A percentile compares a stretch with the other conserved stretches of the same genome.
Evolutionary conservation across 2,888 invertebrate species (phyloP).

Genomic region (Tetramorium bicarinatum): DNA sequence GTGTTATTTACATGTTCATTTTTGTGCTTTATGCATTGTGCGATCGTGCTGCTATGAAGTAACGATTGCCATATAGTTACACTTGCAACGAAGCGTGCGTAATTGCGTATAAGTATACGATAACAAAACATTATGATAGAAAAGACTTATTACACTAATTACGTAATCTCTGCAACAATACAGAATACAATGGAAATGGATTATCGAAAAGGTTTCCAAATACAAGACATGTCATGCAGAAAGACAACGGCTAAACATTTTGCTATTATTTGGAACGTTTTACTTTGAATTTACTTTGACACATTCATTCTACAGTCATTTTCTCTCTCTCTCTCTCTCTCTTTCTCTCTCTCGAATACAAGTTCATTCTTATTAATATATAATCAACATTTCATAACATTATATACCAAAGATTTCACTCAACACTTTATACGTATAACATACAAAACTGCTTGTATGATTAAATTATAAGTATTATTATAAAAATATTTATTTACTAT

Average conservation of each 20-base stretch:
- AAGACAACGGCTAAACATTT: slow-evolving; percentile 22
- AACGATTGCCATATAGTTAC: slow-evolving; percentile 64
- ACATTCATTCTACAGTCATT: neutral
- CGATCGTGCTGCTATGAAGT: slow-evolving; percentile 70
- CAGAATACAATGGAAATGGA: neutral
- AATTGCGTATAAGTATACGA: slow-evolving; percentile 58
- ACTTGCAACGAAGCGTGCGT: slow-evolving; percentile 72
- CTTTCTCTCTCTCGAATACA: neutral
- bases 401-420: neutral
- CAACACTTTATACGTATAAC: neutral
- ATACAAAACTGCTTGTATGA: slow-evolving; percentile 3
- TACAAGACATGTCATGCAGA: slow-evolving; percentile 28
- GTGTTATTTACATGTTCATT: slow-evolving; percentile 83
- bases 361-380: slow-evolving; percentile 32
- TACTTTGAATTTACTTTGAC: neutral
- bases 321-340: neutral
- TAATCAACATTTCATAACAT: neutral
- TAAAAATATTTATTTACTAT: neutral
- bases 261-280: neutral
- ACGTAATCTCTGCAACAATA: neutral
- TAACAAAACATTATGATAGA: slow-evolving; percentile 39
- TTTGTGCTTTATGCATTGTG: slow-evolving; percentile 78
- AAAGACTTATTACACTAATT: slow-evolving; percentile 14
- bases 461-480: slow-evolving; percentile 2
- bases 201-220: neutral